A percentile compares a stretch with the other conserved stretches of the same genome.
phyloP scores from a whole-genome alignment of 2,797 vertebrate genomes.

The Chaunax sp. region DNA sequence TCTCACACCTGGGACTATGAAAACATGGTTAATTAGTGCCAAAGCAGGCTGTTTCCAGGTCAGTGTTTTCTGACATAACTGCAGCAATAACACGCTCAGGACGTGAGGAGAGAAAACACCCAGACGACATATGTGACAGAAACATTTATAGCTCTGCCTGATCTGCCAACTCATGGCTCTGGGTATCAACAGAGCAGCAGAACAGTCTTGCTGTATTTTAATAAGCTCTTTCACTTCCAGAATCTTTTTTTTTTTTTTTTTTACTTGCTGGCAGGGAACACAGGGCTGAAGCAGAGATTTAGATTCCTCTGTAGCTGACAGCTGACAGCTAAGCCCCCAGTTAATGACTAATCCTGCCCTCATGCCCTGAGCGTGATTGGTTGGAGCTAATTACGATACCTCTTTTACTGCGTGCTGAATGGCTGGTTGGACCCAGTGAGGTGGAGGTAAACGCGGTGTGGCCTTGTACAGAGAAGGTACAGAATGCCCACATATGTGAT shows the following conservation, averaged over 20 bases:
- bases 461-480: not conserved
- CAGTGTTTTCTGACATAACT: not conserved
- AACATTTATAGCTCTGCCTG: conserved; percentile 37
- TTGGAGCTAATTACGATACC: conserved; percentile 66
- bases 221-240: conserved; percentile 11
- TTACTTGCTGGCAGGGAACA: conserved; percentile 9
- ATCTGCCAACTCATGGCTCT: no score
- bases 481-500: no score
- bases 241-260: conserved; percentile 21
- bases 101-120: conserved; percentile 5
- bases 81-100: conserved; percentile 1
- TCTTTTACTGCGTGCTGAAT: conserved; percentile 36
- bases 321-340: conserved; percentile 70
- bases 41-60: not conserved
- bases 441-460: not conserved
- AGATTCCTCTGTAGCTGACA: conserved; percentile 64
- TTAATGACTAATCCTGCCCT: conserved; percentile 75
- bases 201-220: conserved; percentile 22
- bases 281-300: conserved; percentile 42
- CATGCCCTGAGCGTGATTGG: conserved; percentile 74
- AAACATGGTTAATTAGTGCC: conserved; percentile 9
- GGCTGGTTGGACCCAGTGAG: conserved; percentile 17
- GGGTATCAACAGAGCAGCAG: conserved; percentile 34
- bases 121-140: not conserved
- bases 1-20: conserved; percentile 12